Evolutionary conservation across 2,888 invertebrate species (phyloP).

Genomic region (Papilio demoleus): DNA sequence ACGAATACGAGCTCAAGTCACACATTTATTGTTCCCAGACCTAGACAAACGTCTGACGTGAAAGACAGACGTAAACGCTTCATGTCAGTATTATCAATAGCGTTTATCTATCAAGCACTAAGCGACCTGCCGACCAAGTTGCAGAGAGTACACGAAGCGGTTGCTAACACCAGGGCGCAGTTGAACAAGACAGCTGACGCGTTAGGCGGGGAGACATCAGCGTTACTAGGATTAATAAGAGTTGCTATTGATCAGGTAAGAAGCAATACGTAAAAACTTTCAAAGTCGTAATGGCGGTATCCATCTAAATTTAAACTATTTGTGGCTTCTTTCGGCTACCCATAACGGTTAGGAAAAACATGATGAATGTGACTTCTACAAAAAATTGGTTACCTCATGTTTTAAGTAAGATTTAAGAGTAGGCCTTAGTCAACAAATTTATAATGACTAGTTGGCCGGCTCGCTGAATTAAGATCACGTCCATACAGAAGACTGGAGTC

Average conservation of each 20-base stretch:
- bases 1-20: too few species aligned
- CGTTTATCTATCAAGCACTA: neutral
- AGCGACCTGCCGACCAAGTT: constrained; percentile 32
- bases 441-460: too few species aligned
- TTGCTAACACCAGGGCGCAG: neutral
- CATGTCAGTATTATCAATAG: neutral
- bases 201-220: neutral
- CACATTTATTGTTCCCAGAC: constrained; percentile 48
- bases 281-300: too few species aligned
- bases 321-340: too few species aligned
- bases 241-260: constrained; percentile 18
- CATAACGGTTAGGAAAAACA: too few species aligned
- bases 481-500: too few species aligned
- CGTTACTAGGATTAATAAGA: neutral
- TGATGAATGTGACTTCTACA: too few species aligned
- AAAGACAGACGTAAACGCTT: constrained; percentile 2
- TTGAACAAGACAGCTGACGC: constrained; percentile 20
- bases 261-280: neutral
- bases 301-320: too few species aligned
- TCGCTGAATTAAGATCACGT: too few species aligned
- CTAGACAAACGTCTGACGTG: neutral
- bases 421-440: too few species aligned
- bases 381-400: too few species aligned
- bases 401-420: too few species aligned
- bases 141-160: constrained; percentile 13